phyloP scores from a whole-genome alignment of 2,797 vertebrate genomes.

The Diplodus puntazzo region DNA sequence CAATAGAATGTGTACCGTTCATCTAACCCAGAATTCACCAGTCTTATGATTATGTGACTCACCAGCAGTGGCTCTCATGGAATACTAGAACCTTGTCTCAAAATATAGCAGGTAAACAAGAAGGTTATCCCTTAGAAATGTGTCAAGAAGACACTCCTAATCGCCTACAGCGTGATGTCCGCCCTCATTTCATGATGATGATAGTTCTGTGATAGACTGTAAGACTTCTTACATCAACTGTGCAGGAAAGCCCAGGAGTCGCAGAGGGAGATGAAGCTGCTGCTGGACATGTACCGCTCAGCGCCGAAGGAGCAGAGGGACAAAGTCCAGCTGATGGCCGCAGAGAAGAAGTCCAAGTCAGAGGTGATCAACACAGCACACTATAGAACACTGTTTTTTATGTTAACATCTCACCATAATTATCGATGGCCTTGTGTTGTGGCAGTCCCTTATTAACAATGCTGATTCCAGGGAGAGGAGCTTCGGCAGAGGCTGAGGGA shows the following conservation, averaged over 20 bases:
- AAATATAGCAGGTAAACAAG: background rate
- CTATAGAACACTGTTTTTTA: too few species aligned
- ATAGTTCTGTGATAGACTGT: constrained; percentile 5
- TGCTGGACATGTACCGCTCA: constrained; percentile 97
- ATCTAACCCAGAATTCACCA: background rate
- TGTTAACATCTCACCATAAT: too few species aligned
- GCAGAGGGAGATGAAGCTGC: constrained; percentile 97
- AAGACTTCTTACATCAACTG: constrained; percentile 9
- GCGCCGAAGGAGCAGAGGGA: constrained; percentile 98
- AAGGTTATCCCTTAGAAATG: background rate
- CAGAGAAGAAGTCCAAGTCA: constrained; percentile 96
- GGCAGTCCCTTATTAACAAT: background rate
- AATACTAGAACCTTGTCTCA: background rate
- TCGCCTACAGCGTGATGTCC: background rate
- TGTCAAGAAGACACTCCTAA: background rate
- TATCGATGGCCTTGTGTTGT: background rate
- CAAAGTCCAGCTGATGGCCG: constrained; percentile 98
- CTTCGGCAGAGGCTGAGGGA: constrained; percentile 94
- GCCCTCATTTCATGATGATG: background rate
- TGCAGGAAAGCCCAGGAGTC: constrained; percentile 96
- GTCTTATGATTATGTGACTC: constrained; percentile 12
- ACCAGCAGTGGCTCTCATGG: background rate
- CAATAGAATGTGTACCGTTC: background rate
- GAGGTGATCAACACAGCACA: constrained; percentile 85
- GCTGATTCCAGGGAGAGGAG: constrained; percentile 89